Base-by-base conservation (phyloP, 2,888 invertebrate genomes). In the Ischnura elegans region DNA sequence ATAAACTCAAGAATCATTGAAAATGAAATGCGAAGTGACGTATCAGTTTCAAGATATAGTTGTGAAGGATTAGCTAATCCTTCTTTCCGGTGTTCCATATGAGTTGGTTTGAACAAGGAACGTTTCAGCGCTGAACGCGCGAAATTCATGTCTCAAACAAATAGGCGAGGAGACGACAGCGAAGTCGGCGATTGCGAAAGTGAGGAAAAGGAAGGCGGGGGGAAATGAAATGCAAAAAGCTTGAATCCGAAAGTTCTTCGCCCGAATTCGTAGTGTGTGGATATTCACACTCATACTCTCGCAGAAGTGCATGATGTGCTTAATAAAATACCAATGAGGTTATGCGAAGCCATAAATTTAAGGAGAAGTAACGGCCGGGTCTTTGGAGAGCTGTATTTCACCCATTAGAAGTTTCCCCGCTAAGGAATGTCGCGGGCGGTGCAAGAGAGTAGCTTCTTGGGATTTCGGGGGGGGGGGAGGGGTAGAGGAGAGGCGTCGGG, bases 331-430 rank as follows among this genome's bases (percentile, higher is more conserved):
- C 55, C 87, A 87, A 87, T 55, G 87, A 87, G 87, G 42, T 87
- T 87, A 87, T 87, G 87, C 87, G 87, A 87, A 55, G 61, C 87
- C 87, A 87, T 87, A 87, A 87, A 87, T 87, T 87, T 55, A 61
- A 87, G 25, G 51, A 42, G 55, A 55, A 87, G 42, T 16, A 87
- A 55, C 55, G 87, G 25, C 42, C 42, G 87, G 42, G 87, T 55
- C 87, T 87, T 36, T 42, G 36, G 87, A 51, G 87, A 43, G 51
- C 55, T 36, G 51, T 87, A 87, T 87, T 87, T 87, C 46, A 87
- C 51, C 87, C 87, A 87, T 87, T 87, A 87, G 87, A 87, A 87
- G 87, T 87, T 87, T 36, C n/a, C 36, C 87, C 87, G 61, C 87
- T 87, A 87, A 87, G 87, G 61, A 87, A 87, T 87, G 87, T 87